Evolutionary conservation across 2,113 vertebrate genomes (phyloP).

Genomic region (Oryzias celebensis): DNA sequence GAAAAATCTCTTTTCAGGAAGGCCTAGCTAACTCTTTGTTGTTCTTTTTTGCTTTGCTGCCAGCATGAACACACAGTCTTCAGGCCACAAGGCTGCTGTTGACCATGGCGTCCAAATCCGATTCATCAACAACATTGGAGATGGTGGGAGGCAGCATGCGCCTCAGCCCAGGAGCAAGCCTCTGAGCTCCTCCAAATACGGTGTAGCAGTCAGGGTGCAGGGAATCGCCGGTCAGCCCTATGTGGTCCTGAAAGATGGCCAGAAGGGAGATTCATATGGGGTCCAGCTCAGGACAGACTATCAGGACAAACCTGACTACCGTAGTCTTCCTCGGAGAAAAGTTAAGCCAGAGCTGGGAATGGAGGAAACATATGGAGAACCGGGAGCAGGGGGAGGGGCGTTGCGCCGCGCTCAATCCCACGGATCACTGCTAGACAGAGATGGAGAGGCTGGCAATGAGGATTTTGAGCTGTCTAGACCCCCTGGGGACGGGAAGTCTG

Average conservation of each 20-base stretch:
- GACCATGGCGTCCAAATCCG: constrained; percentile 93
- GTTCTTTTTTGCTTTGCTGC: constrained; percentile 4
- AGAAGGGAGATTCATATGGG: constrained; percentile 89
- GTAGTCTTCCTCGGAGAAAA: constrained; percentile 56
- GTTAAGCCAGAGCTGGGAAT: constrained; percentile 37
- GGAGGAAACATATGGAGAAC: constrained; percentile 19
- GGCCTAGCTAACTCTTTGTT: not conserved
- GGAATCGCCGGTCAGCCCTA: constrained; percentile 93
- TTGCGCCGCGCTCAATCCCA: constrained; percentile 86
- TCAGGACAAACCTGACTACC: constrained; percentile 64
- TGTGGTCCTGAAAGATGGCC: constrained; percentile 88
- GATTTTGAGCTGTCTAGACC: constrained; percentile 68
- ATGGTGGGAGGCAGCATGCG: constrained; percentile 42
- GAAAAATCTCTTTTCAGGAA: not conserved
- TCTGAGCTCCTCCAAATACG: constrained; percentile 79
- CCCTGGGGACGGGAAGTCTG: constrained; percentile 77
- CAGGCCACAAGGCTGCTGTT: constrained; percentile 78
- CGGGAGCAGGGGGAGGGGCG: constrained; percentile 24
- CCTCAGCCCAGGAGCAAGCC: constrained; percentile 45
- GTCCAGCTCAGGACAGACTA: constrained; percentile 76
- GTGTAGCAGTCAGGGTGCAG: constrained; percentile 90
- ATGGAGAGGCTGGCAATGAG: constrained; percentile 40
- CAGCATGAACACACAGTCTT: constrained; percentile 73
- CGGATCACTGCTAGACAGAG: constrained; percentile 79
- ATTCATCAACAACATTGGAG: constrained; percentile 85